phyloP scores from a whole-genome alignment of 1,140 invertebrate species.

The Andrena cerasifolii region DNA sequence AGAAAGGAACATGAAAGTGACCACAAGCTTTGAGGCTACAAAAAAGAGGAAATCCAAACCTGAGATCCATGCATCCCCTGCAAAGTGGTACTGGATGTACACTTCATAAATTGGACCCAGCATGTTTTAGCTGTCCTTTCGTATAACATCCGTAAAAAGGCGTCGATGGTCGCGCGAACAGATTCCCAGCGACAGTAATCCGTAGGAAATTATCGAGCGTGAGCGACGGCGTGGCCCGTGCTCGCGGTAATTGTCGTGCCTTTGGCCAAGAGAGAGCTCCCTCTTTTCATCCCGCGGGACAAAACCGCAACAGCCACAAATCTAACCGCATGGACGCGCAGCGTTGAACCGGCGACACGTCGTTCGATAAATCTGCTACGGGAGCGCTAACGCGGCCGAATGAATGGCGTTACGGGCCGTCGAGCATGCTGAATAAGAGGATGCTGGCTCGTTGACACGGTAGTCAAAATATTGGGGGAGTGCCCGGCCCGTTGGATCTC shows the following conservation, averaged over 20 bases:
- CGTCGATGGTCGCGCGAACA: conserved; percentile 9
- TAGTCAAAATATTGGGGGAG: conserved; percentile 79
- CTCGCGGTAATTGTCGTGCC: conserved; percentile 52
- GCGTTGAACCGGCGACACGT: conserved; percentile 64
- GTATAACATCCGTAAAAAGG: not conserved
- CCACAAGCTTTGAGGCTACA: too few species aligned
- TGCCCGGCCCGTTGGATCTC: conserved; percentile 36
- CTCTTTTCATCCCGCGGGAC: conserved; percentile 59
- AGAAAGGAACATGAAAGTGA: too few species aligned
- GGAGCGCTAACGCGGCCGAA: conserved; percentile 64
- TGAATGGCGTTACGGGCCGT: conserved; percentile 74
- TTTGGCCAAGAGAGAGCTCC: conserved; percentile 45
- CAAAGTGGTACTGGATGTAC: too few species aligned
- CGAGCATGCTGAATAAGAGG: conserved; percentile 70
- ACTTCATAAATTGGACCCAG: not conserved
- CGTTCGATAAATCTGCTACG: conserved; percentile 67
- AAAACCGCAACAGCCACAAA: conserved; percentile 76
- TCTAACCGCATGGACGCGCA: conserved; percentile 68
- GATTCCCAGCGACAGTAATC: conserved; percentile 11
- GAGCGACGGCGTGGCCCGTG: conserved; percentile 12
- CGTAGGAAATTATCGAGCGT: conserved; percentile 4
- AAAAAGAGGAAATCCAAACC: too few species aligned
- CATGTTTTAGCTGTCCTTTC: too few species aligned
- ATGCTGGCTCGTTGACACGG: conserved; percentile 71
- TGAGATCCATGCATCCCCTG: too few species aligned